These are phyloP conservation scores for Chrysocyon brachyurus DNA, from an alignment of 2,797 vertebrate genomes.

Conservation along the genomic window DNA sequence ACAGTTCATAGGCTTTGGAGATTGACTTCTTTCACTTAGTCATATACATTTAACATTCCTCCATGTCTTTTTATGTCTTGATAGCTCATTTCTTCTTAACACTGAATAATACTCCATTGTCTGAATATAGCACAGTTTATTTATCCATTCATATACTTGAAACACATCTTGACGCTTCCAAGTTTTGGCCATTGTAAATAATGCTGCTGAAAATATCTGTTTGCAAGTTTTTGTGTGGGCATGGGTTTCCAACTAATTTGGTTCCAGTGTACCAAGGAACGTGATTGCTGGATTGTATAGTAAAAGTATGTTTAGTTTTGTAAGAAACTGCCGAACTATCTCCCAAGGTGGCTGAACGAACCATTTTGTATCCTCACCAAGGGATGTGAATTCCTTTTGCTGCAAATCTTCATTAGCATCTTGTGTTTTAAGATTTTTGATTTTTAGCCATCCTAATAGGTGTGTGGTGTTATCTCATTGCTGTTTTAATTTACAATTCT, in stretches of 20 bases:
- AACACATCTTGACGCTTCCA: not conserved
- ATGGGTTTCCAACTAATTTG: not conserved
- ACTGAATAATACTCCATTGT: too few relatives aligned
- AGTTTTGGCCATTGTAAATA: not conserved
- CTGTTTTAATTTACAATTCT: not conserved
- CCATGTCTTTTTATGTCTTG: too few relatives aligned
- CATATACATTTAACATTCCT: too few relatives aligned
- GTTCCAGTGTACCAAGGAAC: not conserved
- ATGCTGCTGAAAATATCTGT: not conserved
- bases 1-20: not conserved
- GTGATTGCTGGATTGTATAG: not conserved
- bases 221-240: not conserved
- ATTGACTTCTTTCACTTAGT: not conserved
- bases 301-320: not conserved
- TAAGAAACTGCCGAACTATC: not conserved
- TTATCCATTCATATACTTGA: not conserved
- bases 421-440: not conserved
- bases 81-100: too few relatives aligned
- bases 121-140: not conserved
- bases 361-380: not conserved
- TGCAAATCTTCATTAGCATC: not conserved
- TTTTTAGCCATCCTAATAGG: not conserved
- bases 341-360: not conserved
- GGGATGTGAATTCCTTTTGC: not conserved
- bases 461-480: not conserved